phyloP scores from a whole-genome alignment of 2,797 vertebrate species.

The Anguilla megastoma region DNA sequence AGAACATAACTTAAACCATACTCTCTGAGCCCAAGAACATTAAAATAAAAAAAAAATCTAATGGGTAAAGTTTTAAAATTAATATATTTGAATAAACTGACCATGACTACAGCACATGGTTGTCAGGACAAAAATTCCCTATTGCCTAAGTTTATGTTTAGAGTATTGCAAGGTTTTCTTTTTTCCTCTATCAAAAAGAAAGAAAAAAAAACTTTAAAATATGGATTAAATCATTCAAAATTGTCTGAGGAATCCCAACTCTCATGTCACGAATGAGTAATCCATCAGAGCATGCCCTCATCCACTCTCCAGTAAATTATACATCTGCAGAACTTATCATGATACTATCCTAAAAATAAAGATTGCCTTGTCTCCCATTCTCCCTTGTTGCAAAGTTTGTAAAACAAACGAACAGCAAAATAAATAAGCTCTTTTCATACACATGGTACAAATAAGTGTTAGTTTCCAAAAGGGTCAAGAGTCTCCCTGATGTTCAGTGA shows the following conservation, averaged over 20 bases:
- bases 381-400: conserved; percentile 43
- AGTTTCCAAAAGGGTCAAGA: conserved; percentile 40
- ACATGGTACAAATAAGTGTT: conserved; percentile 42
- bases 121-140: neutral
- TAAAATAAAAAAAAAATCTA: neutral
- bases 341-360: conserved; percentile 71
- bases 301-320: conserved; percentile 70
- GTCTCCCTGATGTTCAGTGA: conserved; percentile 38
- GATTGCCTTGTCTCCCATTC: conserved; percentile 44
- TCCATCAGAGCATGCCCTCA: conserved; percentile 61
- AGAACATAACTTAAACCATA: conserved; percentile 22
- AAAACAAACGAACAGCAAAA: conserved; percentile 37
- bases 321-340: conserved; percentile 68
- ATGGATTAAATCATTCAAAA: conserved; percentile 16
- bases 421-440: conserved; percentile 27
- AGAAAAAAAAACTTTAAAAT: conserved; percentile 30
- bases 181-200: neutral
- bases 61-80: neutral
- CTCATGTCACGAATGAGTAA: conserved; percentile 67
- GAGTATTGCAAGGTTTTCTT: neutral
- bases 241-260: conserved; percentile 43
- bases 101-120: neutral
- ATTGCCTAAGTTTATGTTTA: neutral
- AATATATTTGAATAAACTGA: conserved; percentile 6
- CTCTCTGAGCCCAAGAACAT: conserved; percentile 21